Conservation (phyloP, 2,888 invertebrate species). For the Hyles lineata region DNA sequence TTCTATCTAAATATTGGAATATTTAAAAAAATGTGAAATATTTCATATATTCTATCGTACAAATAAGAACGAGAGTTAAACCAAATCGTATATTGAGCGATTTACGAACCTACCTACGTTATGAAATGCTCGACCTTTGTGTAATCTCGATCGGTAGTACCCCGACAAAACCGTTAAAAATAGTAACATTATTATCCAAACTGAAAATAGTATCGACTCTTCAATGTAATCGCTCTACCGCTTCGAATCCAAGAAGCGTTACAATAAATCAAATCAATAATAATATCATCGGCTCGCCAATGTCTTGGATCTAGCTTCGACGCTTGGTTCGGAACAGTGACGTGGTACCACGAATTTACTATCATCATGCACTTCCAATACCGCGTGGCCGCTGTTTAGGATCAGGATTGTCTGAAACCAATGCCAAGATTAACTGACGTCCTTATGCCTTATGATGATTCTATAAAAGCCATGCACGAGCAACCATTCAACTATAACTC, state of each 20-base stretch:
- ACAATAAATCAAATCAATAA: conserved; percentile 75
- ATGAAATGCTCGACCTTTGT: background rate
- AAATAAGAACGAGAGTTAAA: no score
- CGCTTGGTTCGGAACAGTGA: conserved; percentile 42
- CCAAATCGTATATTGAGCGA: no score
- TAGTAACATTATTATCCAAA: conserved; percentile 62
- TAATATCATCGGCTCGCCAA: conserved; percentile 72
- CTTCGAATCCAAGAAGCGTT: conserved; percentile 66
- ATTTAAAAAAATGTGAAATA: no score
- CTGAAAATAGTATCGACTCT: conserved; percentile 68
- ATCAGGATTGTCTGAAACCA: no score
- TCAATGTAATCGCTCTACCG: conserved; percentile 71
- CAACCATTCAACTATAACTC: no score
- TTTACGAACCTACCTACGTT: no score
- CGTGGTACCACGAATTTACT: conserved; percentile 36
- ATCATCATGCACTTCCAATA: background rate
- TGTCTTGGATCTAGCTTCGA: conserved; percentile 50
- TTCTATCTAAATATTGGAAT: no score
- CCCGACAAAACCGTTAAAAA: conserved; percentile 53
- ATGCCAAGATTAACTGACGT: no score
- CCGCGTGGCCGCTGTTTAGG: no score
- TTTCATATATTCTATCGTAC: no score
- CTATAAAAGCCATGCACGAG: no score
- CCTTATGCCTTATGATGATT: no score
- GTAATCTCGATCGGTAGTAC: conserved; percentile 44